Evolutionary conservation across 2,888 invertebrate genomes (phyloP).

Genomic region (Mimas tiliae): DNA sequence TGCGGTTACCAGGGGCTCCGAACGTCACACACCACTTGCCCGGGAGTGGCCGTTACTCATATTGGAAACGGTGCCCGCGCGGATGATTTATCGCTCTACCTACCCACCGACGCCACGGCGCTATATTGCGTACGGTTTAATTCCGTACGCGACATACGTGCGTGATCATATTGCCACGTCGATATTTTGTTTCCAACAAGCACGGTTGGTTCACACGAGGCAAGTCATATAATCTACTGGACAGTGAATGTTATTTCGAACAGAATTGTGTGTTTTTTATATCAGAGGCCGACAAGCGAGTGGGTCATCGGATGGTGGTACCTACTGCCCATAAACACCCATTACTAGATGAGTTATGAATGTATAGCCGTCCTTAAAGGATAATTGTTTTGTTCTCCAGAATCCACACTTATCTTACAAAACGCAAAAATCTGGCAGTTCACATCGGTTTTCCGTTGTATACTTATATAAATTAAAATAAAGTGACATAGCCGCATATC

Average conservation of each 20-base stretch:
- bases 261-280: too few relatives aligned
- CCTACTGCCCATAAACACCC: too few relatives aligned
- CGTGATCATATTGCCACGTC: background rate
- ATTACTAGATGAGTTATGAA: too few relatives aligned
- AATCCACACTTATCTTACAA: too few relatives aligned
- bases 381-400: too few relatives aligned
- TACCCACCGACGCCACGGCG: slow-evolving; percentile 4
- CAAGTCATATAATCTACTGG: background rate
- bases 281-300: too few relatives aligned
- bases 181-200: background rate
- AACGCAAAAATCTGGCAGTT: too few relatives aligned
- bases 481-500: too few relatives aligned
- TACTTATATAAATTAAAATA: too few relatives aligned
- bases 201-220: background rate
- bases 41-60: slow-evolving; percentile 28
- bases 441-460: too few relatives aligned
- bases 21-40: slow-evolving; percentile 31
- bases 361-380: too few relatives aligned
- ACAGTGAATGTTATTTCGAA: background rate
- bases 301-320: too few relatives aligned
- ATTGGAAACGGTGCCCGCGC: slow-evolving; percentile 23
- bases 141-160: slow-evolving; percentile 26
- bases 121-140: slow-evolving; percentile 24
- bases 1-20: background rate
- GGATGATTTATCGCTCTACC: slow-evolving; percentile 26